phyloP scores from a whole-genome alignment of 2,797 vertebrate species.

The Thunnus albacares region DNA sequence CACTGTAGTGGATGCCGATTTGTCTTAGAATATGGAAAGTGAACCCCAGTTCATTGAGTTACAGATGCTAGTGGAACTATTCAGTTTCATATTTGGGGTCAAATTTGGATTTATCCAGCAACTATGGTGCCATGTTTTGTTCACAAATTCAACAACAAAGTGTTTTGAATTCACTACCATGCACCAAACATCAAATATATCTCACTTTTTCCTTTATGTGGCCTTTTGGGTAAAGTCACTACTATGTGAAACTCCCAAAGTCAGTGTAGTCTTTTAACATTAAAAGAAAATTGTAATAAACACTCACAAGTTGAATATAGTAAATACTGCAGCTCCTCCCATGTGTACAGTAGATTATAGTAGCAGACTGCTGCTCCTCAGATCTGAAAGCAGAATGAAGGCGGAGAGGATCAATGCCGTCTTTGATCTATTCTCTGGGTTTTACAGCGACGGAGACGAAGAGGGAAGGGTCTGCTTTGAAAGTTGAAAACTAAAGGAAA shows the following conservation, averaged over 20 bases:
- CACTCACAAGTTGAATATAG: not conserved
- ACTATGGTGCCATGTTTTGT: too few relatives aligned
- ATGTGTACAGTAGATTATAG: conserved; percentile 38
- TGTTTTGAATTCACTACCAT: too few relatives aligned
- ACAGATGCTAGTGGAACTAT: too few relatives aligned
- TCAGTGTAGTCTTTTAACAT: not conserved
- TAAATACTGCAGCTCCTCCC: conserved; percentile 14
- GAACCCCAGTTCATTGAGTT: too few relatives aligned
- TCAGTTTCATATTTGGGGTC: too few relatives aligned
- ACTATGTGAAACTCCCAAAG: not conserved
- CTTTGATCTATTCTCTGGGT: conserved; percentile 78
- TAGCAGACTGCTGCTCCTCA: conserved; percentile 58
- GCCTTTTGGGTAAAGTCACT: not conserved
- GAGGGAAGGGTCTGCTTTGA: conserved; percentile 53
- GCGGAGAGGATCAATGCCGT: conserved; percentile 71
- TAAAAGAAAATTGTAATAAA: conserved; percentile 22
- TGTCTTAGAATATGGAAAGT: too few relatives aligned
- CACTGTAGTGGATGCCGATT: too few relatives aligned
- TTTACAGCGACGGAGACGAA: conserved; percentile 38
- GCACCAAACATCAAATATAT: too few relatives aligned
- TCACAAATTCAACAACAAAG: too few relatives aligned
- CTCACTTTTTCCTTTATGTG: too few relatives aligned
- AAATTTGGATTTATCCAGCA: too few relatives aligned
- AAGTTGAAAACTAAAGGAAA: conserved; percentile 42
- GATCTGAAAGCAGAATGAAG: conserved; percentile 68